Conservation (phyloP, 2,797 vertebrate species). For the Podarcis siculus region DNA sequence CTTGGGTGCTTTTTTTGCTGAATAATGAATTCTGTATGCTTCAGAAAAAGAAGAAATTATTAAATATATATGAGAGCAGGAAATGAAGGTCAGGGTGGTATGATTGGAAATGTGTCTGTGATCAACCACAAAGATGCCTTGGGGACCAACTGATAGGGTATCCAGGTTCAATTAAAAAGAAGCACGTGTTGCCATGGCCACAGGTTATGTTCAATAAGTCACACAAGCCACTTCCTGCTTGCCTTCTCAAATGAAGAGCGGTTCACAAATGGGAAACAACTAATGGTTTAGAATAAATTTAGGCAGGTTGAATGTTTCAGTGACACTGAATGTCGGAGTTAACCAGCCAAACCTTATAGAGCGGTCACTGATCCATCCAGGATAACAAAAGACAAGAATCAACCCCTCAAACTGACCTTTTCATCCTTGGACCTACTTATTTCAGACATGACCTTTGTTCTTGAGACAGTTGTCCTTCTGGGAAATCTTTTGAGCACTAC, state of each 20-base stretch:
- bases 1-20: constrained; percentile 73
- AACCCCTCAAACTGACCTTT: not conserved
- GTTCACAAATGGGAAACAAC: constrained; percentile 1
- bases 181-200: not conserved
- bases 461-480: not conserved
- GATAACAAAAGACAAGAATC: not conserved
- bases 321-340: not conserved
- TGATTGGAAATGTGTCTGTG: constrained; percentile 28
- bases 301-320: not conserved
- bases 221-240: not conserved
- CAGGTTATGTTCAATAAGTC: constrained; percentile 27
- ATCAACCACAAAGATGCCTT: constrained; percentile 28
- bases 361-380: not conserved
- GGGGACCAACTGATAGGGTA: constrained; percentile 35
- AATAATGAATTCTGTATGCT: constrained; percentile 77
- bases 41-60: constrained; percentile 73
- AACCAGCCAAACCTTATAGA: not conserved
- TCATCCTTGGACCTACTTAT: not conserved
- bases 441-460: not conserved
- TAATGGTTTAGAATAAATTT: not conserved
- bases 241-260: not conserved
- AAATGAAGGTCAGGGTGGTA: constrained; percentile 53
- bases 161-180: constrained; percentile 7
- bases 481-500: not conserved
- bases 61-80: constrained; percentile 62